These are phyloP conservation scores for Desmophyllum pertusum DNA, from an alignment of 92 coral and sea anemone genomes.

Conservation along the genomic window DNA sequence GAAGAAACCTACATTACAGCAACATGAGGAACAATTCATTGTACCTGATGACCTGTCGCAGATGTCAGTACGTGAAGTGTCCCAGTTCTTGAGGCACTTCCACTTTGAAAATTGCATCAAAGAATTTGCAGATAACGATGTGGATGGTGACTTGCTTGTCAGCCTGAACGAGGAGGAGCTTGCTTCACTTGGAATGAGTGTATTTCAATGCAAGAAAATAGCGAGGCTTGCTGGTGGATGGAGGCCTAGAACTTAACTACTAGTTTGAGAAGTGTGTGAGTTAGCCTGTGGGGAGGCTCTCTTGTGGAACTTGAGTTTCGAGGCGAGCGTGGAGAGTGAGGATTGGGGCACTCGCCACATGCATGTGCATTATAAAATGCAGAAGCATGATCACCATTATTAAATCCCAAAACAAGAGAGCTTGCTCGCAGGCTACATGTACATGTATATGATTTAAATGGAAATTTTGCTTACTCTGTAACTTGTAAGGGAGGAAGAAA, in stretches of 20 bases:
- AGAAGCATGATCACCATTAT: no score
- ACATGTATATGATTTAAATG: no score
- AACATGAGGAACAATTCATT: background rate
- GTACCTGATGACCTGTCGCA: constrained; percentile 47
- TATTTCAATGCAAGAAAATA: constrained; percentile 86
- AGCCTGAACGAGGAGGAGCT: constrained; percentile 71
- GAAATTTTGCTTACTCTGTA: no score
- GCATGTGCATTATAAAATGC: no score
- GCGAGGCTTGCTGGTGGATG: constrained; percentile 78
- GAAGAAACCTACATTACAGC: constrained; percentile 8
- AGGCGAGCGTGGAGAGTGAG: no score
- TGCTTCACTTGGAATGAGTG: constrained; percentile 77
- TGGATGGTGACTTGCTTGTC: constrained; percentile 86
- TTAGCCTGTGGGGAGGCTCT: no score
- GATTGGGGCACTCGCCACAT: no score
- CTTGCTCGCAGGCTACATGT: no score
- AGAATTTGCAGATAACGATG: constrained; percentile 64
- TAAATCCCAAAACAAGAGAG: no score
- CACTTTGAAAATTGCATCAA: constrained; percentile 66
- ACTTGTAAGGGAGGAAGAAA: no score
- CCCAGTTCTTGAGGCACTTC: constrained; percentile 73
- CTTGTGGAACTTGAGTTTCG: no score
- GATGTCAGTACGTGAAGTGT: constrained; percentile 72
- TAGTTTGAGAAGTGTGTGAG: background rate
- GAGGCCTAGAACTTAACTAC: constrained; percentile 64